These are phyloP conservation scores for Eustalomyia histrio DNA, from an alignment of 2,888 invertebrate genomes.

Conservation along the genomic window DNA sequence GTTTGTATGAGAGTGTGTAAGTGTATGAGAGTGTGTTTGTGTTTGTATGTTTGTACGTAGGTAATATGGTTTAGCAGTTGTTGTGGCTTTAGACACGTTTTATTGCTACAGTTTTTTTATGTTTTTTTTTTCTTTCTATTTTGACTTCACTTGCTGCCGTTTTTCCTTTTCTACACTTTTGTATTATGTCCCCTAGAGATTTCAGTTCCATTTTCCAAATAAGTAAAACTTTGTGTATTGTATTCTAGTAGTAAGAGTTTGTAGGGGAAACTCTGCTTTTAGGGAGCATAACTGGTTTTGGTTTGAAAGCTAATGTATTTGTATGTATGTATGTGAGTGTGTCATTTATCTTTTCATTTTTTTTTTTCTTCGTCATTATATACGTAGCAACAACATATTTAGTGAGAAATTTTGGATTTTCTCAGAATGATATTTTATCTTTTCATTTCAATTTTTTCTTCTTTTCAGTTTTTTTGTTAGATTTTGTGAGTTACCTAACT, in stretches of 20 bases:
- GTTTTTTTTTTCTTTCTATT: background rate
- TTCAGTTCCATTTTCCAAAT: constrained; percentile 33
- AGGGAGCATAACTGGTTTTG: constrained; percentile 25
- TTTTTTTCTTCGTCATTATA: constrained; percentile 4
- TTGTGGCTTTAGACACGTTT: constrained; percentile 37
- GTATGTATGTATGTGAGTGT: background rate
- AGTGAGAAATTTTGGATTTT: constrained; percentile 43
- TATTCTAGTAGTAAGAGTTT: background rate
- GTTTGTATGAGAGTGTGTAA: no score
- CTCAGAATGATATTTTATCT: constrained; percentile 14
- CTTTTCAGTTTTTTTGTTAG: constrained; percentile 5
- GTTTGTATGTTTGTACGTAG: background rate
- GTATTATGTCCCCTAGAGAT: constrained; percentile 8
- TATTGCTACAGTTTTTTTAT: constrained; percentile 31
- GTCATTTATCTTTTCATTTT: background rate
- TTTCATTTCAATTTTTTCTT: constrained; percentile 3
- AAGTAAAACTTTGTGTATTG: constrained; percentile 33
- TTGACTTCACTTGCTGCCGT: constrained; percentile 4
- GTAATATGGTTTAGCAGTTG: constrained; percentile 32
- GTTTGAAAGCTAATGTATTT: constrained; percentile 14
- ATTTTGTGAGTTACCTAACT: constrained; percentile 2
- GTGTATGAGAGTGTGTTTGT: no score
- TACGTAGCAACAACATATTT: constrained; percentile 40
- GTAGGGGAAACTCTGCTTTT: constrained; percentile 8
- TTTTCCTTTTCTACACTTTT: constrained; percentile 3